Base-by-base conservation (phyloP, 2,888 invertebrate genomes). In the Amaurobius ferox region DNA sequence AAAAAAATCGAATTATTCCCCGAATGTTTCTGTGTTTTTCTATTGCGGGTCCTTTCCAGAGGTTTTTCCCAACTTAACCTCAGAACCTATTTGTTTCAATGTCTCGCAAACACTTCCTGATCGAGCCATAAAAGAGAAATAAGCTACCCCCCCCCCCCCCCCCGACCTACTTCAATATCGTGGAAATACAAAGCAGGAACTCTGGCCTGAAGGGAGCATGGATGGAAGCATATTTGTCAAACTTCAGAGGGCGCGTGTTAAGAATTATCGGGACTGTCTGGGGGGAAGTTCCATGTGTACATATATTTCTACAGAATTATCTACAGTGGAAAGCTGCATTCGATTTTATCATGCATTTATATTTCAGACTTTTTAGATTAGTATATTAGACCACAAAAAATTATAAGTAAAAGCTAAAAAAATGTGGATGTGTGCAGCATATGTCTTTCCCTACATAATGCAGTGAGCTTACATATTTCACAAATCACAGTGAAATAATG, bases 51-150 rank as follows among this genome's bases (percentile, higher is more conserved):
- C 29, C 35, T 30, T 71, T 16, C 55, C 55, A 55, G 32, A 61
- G 55, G 67, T 64, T 30, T 19, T 70, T n/a, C n/a, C 61, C 61
- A 68, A 39, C 29, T 68, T 80, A 80, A 68, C 80, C 73, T 80
- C 80, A 74, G 19, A 28, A 29, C 29, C 70, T 39, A 79, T 79
- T 71, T 79, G 64, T 66, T 66, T 40, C 73, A 79, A 79, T 79
- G 62, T 71, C 62, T 48, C 23, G 64, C 23, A 64, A 79, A 79
- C 44, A 40, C 39, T 26, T 79, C 39, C 40, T 71, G 79, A 79
- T 79, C 64, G 64, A 64, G 30, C 55, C 5, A 55, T 55, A 55
- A 55, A 55, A 55, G 55, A 23, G 16, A 3, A 23, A 55, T 23
- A 23, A 23, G 55, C 19, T 19, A 23, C 23, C 23, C 19, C 19